These are phyloP conservation scores for Pogonomyrmex californicus DNA, from an alignment of 1,140 invertebrate genomes.

Conservation along the genomic window DNA sequence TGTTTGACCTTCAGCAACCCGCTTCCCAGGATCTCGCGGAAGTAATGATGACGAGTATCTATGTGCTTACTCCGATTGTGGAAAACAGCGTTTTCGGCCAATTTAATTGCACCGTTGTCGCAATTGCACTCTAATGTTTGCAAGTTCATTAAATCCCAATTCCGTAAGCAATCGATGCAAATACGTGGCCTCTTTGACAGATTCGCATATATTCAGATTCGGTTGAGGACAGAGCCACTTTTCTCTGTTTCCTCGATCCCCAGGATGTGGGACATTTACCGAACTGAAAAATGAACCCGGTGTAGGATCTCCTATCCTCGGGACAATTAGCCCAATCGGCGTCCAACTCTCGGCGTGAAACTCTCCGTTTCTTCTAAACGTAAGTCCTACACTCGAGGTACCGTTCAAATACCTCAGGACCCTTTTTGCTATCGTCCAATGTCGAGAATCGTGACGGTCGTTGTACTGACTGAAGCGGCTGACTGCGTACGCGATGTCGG, in stretches of 20 bases:
- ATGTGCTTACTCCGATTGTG: too few relatives aligned
- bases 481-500: background rate
- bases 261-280: background rate
- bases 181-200: too few relatives aligned
- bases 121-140: too few relatives aligned
- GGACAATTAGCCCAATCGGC: background rate
- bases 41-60: too few relatives aligned
- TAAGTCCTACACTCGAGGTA: background rate
- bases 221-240: background rate
- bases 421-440: background rate
- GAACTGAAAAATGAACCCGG: conserved; percentile 73
- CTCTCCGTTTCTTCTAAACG: background rate
- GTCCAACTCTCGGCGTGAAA: too few relatives aligned
- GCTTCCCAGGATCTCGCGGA: too few relatives aligned
- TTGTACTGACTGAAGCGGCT: background rate
- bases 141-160: too few relatives aligned
- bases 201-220: background rate
- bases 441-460: too few relatives aligned
- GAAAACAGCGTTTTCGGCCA: too few relatives aligned
- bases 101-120: too few relatives aligned
- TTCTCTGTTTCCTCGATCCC: background rate
- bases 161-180: too few relatives aligned
- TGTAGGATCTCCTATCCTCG: background rate
- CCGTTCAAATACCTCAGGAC: background rate
- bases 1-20: too few relatives aligned